Percentiles rank a stretch among this genome's conserved stretches.
Evolutionary conservation across 1,140 invertebrate genomes (phyloP).

Genomic region (Rhagoletis zephyria): DNA sequence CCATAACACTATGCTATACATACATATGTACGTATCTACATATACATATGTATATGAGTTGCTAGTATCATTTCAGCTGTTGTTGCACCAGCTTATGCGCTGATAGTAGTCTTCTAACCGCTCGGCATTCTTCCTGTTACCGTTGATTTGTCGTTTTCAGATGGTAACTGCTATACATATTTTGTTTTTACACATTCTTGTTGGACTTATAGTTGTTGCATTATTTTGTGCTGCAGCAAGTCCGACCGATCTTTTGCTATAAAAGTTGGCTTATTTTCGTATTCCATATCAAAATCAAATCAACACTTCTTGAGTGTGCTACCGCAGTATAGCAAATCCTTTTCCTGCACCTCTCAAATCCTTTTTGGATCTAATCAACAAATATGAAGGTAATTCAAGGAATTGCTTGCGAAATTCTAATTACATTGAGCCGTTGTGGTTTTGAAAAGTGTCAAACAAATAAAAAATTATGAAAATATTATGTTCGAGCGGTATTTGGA

Average conservation of each 20-base stretch:
- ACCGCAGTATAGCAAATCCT: constrained; percentile 61
- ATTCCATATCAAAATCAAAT: no score
- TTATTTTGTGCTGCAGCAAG: constrained; percentile 23
- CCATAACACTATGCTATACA: neutral
- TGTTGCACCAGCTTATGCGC: neutral
- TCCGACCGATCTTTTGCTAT: constrained; percentile 65
- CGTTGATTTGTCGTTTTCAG: neutral
- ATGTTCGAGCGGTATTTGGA: no score
- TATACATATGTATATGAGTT: no score
- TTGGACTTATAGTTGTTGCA: constrained; percentile 55
- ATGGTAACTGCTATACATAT: neutral
- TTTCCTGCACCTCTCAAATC: constrained; percentile 62
- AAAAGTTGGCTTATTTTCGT: constrained; percentile 67
- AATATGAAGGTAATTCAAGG: constrained; percentile 69
- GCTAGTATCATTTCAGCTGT: neutral
- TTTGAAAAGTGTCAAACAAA: no score
- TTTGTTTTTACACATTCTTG: constrained; percentile 26
- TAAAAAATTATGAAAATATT: no score
- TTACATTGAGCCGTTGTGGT: no score
- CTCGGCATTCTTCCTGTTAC: neutral
- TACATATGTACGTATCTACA: no score
- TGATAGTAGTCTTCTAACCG: neutral
- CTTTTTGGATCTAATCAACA: constrained; percentile 55
- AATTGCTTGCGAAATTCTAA: neutral
- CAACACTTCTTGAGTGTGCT: neutral